Percentiles rank a stretch among this genome's conserved stretches.
phyloP scores from a whole-genome alignment of 37 sponge, comb jelly and placozoan species.

The Lycopodina hypogea region DNA sequence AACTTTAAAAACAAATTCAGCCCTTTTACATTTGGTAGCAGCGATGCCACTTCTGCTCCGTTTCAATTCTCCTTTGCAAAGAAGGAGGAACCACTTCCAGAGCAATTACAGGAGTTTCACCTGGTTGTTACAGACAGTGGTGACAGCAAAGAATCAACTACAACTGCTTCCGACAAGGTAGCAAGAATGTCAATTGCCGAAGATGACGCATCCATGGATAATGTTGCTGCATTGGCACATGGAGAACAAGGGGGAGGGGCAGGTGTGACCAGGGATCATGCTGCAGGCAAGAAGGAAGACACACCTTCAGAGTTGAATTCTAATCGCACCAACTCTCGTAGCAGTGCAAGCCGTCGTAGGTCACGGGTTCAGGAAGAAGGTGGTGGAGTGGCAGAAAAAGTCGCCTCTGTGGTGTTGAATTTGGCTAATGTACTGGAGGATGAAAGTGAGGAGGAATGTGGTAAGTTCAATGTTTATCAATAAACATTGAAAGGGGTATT shows the following conservation, averaged over 20 bases:
- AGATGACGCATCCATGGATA: no score
- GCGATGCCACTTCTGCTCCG: not conserved
- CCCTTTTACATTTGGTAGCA: constrained; percentile 21
- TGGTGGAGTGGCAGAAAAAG: not conserved
- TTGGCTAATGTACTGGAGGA: not conserved
- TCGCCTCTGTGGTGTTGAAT: constrained; percentile 8
- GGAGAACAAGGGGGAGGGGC: no score
- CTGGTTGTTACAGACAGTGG: no score
- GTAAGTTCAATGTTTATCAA: not conserved
- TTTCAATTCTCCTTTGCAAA: constrained; percentile 9
- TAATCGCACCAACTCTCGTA: not conserved
- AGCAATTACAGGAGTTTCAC: no score
- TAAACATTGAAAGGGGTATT: no score
- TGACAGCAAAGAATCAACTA: no score
- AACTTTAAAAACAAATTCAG: constrained; percentile 22
- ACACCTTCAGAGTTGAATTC: no score
- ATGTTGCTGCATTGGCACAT: no score
- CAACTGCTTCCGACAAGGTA: no score
- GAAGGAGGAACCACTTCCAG: not conserved
- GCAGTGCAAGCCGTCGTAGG: not conserved
- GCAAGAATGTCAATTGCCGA: no score
- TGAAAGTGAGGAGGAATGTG: not conserved
- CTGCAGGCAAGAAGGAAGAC: no score
- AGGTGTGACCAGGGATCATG: no score
- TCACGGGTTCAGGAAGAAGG: not conserved